phyloP scores from a whole-genome alignment of 2,888 invertebrate genomes.

The Agrotis clavis region DNA sequence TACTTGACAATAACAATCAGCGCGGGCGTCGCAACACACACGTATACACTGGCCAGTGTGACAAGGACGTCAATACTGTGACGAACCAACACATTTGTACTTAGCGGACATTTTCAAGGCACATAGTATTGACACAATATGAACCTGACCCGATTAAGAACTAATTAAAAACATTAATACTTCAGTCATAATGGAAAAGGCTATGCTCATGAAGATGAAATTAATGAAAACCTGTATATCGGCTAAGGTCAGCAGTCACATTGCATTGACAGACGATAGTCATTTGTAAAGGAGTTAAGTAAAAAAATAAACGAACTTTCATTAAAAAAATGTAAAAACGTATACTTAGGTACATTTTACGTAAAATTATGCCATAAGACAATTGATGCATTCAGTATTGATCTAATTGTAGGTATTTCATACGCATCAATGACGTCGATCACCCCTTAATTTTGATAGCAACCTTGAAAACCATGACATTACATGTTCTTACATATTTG shows the following conservation, averaged over 20 bases:
- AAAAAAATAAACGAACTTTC: slow-evolving; percentile 16
- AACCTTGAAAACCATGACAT: slow-evolving; percentile 22
- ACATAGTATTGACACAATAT: slow-evolving; percentile 61
- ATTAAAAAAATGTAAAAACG: slow-evolving; percentile 6
- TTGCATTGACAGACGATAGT: slow-evolving; percentile 16
- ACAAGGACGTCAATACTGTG: slow-evolving; percentile 67
- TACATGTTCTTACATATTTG: slow-evolving; percentile 12
- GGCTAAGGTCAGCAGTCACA: slow-evolving; percentile 46
- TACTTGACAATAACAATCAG: slow-evolving; percentile 82
- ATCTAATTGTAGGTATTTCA: slow-evolving; percentile 11
- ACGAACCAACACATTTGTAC: slow-evolving; percentile 47
- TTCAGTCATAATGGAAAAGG: slow-evolving; percentile 59
- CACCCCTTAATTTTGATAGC: background rate
- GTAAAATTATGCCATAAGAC: background rate
- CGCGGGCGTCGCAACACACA: slow-evolving; percentile 67
- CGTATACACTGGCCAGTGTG: slow-evolving; percentile 59
- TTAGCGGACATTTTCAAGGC: slow-evolving; percentile 59
- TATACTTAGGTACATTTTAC: background rate
- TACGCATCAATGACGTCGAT: slow-evolving; percentile 8
- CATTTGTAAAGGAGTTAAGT: too few relatives aligned
- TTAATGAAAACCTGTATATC: slow-evolving; percentile 40
- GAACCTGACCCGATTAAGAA: slow-evolving; percentile 69
- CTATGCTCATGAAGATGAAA: slow-evolving; percentile 47
- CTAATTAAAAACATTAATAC: slow-evolving; percentile 67
- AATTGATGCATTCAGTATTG: slow-evolving; percentile 3